Evolutionary conservation across 2,888 invertebrate species (phyloP), one percentile per base, ranked within the genome.

Genomic region (Coenonympha arcania): DNA sequence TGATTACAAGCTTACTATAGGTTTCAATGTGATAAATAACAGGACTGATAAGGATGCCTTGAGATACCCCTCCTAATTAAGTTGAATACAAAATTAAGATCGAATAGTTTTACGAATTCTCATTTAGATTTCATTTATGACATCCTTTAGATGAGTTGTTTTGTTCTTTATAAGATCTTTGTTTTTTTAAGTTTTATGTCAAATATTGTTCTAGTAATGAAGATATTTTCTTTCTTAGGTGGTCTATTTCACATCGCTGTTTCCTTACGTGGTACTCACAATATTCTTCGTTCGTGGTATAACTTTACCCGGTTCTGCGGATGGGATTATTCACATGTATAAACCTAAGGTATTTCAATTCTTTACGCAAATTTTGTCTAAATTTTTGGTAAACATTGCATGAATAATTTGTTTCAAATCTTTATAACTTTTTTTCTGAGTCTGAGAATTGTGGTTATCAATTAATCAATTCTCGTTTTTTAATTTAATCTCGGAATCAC

Each of bases 221-320:
- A 22, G 3, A 1, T 13, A 9, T 22, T 47, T 63, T 62, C 58
- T 57, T 60, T 84, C 81, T 26, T 76, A 94, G 94, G 95, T 96
- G 68, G 95, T 97, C 57, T 97, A 96, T 80, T 95, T 98, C 81
- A 98, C 98, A 8, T 97, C 98, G 1, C 89, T 97, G 70, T 98
- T 98, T 78, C 98, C 98, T 1, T 98, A 98, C 82, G 82, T 93
- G 52, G 97, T 98, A 59, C 89, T 98, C 62, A 95, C 96, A 24
- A 96, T 97, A 69, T 98, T 98, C 89, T 96, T 98, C 86, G 88
- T 96, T 58, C 89, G 96, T 48, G 96, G 96, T 37, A 91, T 97
- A 60, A 95, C 95, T 8, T 79, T 97, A 59, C 91, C 93, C 46
- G 96, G 96, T 13, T 95, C 96, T 4, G 88, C 92, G 55, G 94